Percentiles rank a stretch among this genome's conserved stretches.
phyloP scores from a whole-genome alignment of 2,797 vertebrate genomes.

The Xerus rutilus region DNA sequence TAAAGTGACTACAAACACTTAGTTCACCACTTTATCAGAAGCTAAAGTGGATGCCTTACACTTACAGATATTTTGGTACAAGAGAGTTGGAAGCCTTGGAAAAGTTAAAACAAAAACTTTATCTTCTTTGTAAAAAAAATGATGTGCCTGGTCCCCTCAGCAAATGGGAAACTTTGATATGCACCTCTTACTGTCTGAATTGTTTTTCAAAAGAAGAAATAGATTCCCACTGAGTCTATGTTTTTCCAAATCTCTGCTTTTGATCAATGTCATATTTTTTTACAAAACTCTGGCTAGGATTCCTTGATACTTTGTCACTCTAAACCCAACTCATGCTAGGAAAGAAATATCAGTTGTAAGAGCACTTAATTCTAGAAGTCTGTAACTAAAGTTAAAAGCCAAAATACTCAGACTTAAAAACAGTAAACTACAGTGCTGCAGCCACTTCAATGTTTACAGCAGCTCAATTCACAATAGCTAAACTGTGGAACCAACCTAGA shows the following conservation, averaged over 20 bases:
- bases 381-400: neutral
- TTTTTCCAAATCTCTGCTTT: constrained; percentile 56
- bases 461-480: too few relatives aligned
- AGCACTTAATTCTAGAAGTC: neutral
- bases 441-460: too few relatives aligned
- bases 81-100: neutral
- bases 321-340: neutral
- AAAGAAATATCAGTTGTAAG: neutral
- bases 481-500: too few relatives aligned
- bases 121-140: neutral
- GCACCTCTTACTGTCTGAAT: neutral
- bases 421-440: too few relatives aligned
- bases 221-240: constrained; percentile 19
- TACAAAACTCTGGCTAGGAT: constrained; percentile 1
- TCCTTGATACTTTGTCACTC: neutral
- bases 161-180: neutral
- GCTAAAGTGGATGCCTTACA: neutral
- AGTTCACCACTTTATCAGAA: constrained; percentile 1
- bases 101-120: constrained; percentile 10
- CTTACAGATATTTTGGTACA: constrained; percentile 24
- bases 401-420: neutral
- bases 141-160: neutral
- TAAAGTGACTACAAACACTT: neutral
- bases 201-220: constrained; percentile 55
- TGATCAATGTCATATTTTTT: constrained; percentile 33